Evolutionary conservation across 1,140 invertebrate genomes (phyloP).

Genomic region (Agrypnia vestita): DNA sequence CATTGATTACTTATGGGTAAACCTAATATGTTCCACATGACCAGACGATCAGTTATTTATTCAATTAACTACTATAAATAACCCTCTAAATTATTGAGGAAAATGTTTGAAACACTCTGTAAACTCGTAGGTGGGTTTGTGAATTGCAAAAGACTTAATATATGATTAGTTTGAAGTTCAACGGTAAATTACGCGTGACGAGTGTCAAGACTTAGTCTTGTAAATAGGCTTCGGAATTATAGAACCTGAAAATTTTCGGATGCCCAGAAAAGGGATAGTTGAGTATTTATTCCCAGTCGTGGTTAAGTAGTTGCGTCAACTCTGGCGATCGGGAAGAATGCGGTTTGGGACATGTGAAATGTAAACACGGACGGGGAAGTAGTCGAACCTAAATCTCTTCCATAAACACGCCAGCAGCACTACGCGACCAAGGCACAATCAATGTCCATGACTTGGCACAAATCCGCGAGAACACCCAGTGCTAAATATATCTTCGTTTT

Average conservation of each 20-base stretch:
- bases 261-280: slow-evolving; percentile 6
- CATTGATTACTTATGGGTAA: no score
- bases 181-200: no score
- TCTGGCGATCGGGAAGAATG: neutral
- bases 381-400: neutral
- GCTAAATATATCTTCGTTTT: neutral
- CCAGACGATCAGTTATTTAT: no score
- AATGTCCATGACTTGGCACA: slow-evolving; percentile 9
- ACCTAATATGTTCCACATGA: no score
- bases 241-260: neutral
- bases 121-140: no score
- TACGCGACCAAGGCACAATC: neutral
- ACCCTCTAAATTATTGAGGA: no score
- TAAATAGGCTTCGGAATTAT: no score
- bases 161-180: no score
- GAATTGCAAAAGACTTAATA: no score
- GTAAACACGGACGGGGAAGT: slow-evolving; percentile 9
- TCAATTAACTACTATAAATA: no score
- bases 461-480: neutral
- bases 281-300: neutral
- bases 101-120: no score
- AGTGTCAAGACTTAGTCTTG: no score
- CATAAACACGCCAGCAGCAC: slow-evolving; percentile 13
- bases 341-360: slow-evolving; percentile 25
- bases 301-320: slow-evolving; percentile 2